Evolutionary conservation across 2,888 invertebrate species (phyloP).

Genomic region (Metalampra italica): DNA sequence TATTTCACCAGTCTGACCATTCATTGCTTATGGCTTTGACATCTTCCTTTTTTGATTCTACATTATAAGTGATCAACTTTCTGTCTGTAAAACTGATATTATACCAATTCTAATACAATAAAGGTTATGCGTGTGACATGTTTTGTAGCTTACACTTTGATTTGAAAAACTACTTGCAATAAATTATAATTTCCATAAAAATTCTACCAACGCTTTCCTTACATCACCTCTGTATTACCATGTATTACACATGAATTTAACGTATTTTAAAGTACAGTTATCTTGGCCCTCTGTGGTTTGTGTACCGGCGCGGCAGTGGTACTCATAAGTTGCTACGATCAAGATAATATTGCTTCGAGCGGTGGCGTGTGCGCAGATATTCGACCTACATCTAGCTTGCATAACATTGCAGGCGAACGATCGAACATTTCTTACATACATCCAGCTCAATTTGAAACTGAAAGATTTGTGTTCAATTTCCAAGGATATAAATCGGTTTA

Average conservation of each 20-base stretch:
- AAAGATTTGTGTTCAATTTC: too few species aligned
- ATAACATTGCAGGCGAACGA: constrained; percentile 3
- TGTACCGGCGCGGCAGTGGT: constrained; percentile 9
- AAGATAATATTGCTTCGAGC: constrained; percentile 9
- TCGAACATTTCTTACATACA: not conserved
- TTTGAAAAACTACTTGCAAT: not conserved
- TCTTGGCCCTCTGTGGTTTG: constrained; percentile 9
- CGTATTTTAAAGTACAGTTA: constrained; percentile 9
- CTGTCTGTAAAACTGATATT: too few species aligned
- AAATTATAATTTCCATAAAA: not conserved
- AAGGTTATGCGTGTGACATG: too few species aligned
- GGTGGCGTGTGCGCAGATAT: constrained; percentile 5
- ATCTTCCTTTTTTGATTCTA: too few species aligned
- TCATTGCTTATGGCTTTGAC: too few species aligned
- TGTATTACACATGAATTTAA: not conserved
- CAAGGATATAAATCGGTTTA: too few species aligned
- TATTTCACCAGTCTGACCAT: too few species aligned
- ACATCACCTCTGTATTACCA: not conserved
- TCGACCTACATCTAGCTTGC: constrained; percentile 12
- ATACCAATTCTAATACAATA: too few species aligned
- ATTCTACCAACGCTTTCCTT: not conserved
- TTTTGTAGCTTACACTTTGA: too few species aligned
- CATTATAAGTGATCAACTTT: too few species aligned
- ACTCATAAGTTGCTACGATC: constrained; percentile 9
- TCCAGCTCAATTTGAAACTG: not conserved